Base-by-base conservation (phyloP, 2,113 vertebrate genomes). In the Toxotes jaculatrix region DNA sequence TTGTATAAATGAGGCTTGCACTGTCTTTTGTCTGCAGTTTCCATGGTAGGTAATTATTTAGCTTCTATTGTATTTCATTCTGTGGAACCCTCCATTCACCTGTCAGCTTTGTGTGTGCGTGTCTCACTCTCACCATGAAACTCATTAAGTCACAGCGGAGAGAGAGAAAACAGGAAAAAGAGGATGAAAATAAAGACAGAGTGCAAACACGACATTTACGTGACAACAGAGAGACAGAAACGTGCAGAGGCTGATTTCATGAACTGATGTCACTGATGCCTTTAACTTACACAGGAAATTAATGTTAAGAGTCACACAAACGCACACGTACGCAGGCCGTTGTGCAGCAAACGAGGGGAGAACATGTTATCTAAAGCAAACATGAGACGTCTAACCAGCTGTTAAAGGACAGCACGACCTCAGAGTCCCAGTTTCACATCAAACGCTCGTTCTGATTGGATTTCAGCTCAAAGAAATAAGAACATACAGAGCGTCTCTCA, bases 41-140 rank as follows among this genome's bases (percentile, higher is more conserved):
- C 80, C 84, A 78, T 51, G 62, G 67, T 9, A 62, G 67, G 67
- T 77, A 47, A 85, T 87, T 63, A 87, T 87, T 83, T 62, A 31
- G 57, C 76, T 42, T 66, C 34, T 78, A 85, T 90, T 92, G 88
- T 90, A 1, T 57, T 85, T 72, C 60, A 64, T 64, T 86, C 65
- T 61, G 74, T 68, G 57, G 72, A 80, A 63, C 5, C 1, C 64
- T 87, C 62, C 65, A 60, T 71, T 80, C 89, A 88, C 63, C 87
- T 77, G 86, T 6, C 72, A 42, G 62, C 70, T 79, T 21, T 74
- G 63, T 72, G 61, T 79, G 74, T 72, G 65, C 57, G 42, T 69
- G 68, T 56, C 9, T 67, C 65, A 32, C 27, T 43, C 11, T 57
- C 27, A 43, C 27, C 9, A 51, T 14, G 43, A 45, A 45, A 53